Percentiles rank a stretch among this genome's conserved stretches.
Evolutionary conservation across 2,888 invertebrate species (phyloP).

Genomic region (Drosophila macrothrix): DNA sequence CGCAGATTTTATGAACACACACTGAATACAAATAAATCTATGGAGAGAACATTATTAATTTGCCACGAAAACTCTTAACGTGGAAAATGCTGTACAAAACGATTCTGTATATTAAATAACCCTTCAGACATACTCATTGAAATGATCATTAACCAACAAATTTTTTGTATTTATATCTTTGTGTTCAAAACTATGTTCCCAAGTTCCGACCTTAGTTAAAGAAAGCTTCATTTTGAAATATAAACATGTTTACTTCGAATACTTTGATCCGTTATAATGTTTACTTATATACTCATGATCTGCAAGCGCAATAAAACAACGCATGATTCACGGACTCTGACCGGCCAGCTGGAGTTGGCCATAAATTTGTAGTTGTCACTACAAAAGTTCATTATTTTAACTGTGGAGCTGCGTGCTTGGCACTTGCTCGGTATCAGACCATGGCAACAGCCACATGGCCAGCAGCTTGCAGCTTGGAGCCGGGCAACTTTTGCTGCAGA

Average conservation of each 20-base stretch:
- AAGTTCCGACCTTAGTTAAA: background rate
- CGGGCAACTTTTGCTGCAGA: slow-evolving; percentile 55
- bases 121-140: background rate
- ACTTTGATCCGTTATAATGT: background rate
- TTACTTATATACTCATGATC: slow-evolving; percentile 1
- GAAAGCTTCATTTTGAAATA: background rate
- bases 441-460: slow-evolving; percentile 31
- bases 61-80: background rate
- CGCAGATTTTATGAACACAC: background rate
- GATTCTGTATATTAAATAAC: background rate
- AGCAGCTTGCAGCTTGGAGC: background rate
- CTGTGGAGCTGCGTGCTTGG: slow-evolving; percentile 36
- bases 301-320: background rate
- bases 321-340: background rate
- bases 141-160: background rate
- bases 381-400: slow-evolving; percentile 73
- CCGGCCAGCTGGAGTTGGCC: slow-evolving; percentile 23
- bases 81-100: background rate
- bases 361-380: slow-evolving; percentile 72
- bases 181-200: background rate
- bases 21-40: slow-evolving; percentile 5
- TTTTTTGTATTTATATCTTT: background rate
- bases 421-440: slow-evolving; percentile 24
- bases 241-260: background rate
- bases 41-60: background rate